Evolutionary conservation across 2,888 invertebrate genomes (phyloP), one percentile per base, ranked within the genome.

Genomic region (Bombylius discolor): DNA sequence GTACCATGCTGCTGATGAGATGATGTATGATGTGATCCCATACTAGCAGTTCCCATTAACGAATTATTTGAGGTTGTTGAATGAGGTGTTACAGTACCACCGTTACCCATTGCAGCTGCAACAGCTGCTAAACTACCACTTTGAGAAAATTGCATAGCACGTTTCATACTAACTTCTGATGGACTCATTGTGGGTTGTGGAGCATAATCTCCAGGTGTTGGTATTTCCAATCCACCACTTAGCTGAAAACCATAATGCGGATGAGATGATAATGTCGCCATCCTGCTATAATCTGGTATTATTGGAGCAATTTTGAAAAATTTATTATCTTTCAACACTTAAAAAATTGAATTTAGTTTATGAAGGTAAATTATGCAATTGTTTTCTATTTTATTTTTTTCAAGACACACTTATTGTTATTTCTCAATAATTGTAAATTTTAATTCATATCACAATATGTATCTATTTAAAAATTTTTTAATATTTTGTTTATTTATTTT

Each of bases 191-290:
- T 62, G n/a, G 62, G 53, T 59, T 64, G 74, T 68, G 70, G 66
- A 8, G 72, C 70, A 62, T 72, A 74, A 58, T 73, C 74, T 46
- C 68, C 69, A 2, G 70, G 70, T 8, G 69, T 64, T 44, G 70
- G 72, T 56, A 73, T 67, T 58, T 74, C 74, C 60, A 74, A 61
- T 33, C 72, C 70, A 58, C 72, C 72, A 44, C 69, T 64, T 61
- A 74, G 61, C 61, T 73, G 72, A 66, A 74, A 74, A 53, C 73
- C 73, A 64, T 74, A 74, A 61, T 71, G 74, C 55, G 72, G 73
- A 67, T 74, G 74, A 53, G 74, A 67, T 47, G 45, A 45, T 14
- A 45, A 14, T 14, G 45, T n/a, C 13, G 45, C 45, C 45, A 45
- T 45, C 11, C 39, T 42, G 5, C 11, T 42, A 11, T 42, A 42